phyloP scores from a whole-genome alignment of 2,113 vertebrate genomes.

The Acanthisitta chloris region DNA sequence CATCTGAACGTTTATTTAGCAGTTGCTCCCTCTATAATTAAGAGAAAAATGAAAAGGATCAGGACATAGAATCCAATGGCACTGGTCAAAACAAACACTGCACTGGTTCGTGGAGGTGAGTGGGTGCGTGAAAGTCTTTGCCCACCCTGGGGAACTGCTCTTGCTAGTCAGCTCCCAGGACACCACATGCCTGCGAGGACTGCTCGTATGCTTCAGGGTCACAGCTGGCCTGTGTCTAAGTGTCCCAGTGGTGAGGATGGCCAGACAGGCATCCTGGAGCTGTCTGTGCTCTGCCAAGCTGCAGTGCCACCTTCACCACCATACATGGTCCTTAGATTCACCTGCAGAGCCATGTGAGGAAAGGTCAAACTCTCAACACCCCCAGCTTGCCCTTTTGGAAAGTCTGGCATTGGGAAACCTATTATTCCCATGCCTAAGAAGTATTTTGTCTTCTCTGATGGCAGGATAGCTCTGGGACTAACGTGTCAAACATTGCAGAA shows the following conservation, averaged over 20 bases:
- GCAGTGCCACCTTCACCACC: not conserved
- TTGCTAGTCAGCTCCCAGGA: not conserved
- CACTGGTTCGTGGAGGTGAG: not conserved
- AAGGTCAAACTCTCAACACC: not conserved
- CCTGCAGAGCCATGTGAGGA: not conserved
- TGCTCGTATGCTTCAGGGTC: too few species aligned
- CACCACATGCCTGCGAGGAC: not conserved
- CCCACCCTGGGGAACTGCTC: not conserved
- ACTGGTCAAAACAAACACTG: not conserved
- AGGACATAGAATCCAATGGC: not conserved
- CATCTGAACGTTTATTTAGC: not conserved
- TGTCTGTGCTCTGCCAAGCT: not conserved
- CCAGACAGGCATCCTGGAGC: not conserved
- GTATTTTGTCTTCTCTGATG: not conserved
- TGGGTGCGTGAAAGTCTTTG: not conserved
- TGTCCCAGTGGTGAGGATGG: not conserved
- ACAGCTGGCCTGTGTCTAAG: not conserved
- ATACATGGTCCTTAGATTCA: fast-evolving
- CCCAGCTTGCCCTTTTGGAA: not conserved
- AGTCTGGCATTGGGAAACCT: not conserved
- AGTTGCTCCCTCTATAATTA: not conserved
- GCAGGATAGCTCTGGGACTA: not conserved
- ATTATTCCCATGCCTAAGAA: not conserved
- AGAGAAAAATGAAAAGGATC: not conserved
- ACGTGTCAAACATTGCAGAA: not conserved